Evolutionary conservation across 1,140 invertebrate genomes (phyloP), one percentile per base, ranked within the genome.

Genomic region (Pristionchus pacificus): DNA sequence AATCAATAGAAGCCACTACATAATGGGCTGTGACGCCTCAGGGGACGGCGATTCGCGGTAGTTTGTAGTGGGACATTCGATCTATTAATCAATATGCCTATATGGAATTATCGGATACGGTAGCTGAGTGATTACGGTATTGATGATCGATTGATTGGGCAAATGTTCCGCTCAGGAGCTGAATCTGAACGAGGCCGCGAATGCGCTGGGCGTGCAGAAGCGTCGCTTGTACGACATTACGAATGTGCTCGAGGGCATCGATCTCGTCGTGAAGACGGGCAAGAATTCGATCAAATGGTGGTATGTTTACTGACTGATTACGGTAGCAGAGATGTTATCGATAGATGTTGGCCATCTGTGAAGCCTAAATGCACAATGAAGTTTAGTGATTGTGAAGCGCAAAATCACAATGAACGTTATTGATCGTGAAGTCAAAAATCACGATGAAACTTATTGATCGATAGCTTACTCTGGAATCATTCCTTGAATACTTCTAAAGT

Each of bases 211-310:
- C 25, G 80, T 82, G 19, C 80, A 80, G 64, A 82, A 82, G 60
- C 27, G 87, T 68, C 80, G 87, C 57, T 86, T 88, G 19, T 88
- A 88, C 80, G 87, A 88, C 74, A 88, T 88, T 55, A 88, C 87
- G 28, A 88, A 88, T 84, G 87, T 88, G 1, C 77, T 88, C 30
- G 87, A 88, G 77, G 87, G 87, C 25, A 87, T 88, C 72, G 87
- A 87, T 62, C 80, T 88, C 2, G 86, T 88, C 69, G 87, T 88
- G 78, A 88, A 88, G 78, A 85, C 85, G 65, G 87, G 86, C 29
- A 88, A 88, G 77, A 88, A 88, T 77, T 79, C 74, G 57, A 81
- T 81, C 62, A 30, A 77, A 63, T 81, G 80, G 79, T 83, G 82
- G 80, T 81, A 62, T 59, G 73, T 49, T 49, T 24, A 30, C 28